These are phyloP conservation scores for Habrosyne pyritoides DNA, from an alignment of 2,888 invertebrate species.

Conservation along the genomic window DNA sequence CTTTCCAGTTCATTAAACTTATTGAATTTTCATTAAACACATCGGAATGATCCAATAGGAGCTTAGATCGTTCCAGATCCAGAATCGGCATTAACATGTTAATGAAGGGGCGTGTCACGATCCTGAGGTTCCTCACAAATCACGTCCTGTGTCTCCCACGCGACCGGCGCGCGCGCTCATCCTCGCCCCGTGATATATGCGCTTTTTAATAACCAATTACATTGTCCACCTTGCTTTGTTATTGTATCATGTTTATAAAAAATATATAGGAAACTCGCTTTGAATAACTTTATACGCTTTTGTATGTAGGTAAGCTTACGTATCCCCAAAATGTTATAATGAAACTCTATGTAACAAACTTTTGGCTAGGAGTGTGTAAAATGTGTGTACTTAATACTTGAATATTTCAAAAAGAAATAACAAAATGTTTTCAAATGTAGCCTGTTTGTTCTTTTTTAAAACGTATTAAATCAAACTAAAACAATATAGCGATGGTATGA, in stretches of 20 bases:
- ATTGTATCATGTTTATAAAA: not conserved
- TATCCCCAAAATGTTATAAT: no score
- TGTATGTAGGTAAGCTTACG: no score
- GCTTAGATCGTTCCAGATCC: conserved; percentile 46
- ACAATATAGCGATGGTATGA: not conserved
- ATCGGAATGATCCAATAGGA: conserved; percentile 25
- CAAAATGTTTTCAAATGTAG: no score
- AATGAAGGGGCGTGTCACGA: conserved; percentile 73
- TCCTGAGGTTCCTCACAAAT: conserved; percentile 57
- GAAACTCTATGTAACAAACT: not conserved
- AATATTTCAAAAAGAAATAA: no score
- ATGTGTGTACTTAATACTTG: not conserved
- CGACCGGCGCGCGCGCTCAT: conserved; percentile 27
- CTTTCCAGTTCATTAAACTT: not conserved
- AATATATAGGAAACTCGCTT: not conserved
- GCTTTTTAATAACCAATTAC: conserved; percentile 79
- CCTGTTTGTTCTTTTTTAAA: no score
- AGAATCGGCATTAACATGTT: conserved; percentile 77
- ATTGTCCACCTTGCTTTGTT: conserved; percentile 47
- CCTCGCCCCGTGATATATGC: conserved; percentile 64
- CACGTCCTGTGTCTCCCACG: conserved; percentile 61
- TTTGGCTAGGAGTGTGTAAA: not conserved
- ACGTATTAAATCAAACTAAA: conserved; percentile 1
- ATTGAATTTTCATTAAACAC: not conserved
- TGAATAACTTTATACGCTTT: not conserved